phyloP scores from a whole-genome alignment of 2,113 vertebrate species.

The Ifrita kowaldi region DNA sequence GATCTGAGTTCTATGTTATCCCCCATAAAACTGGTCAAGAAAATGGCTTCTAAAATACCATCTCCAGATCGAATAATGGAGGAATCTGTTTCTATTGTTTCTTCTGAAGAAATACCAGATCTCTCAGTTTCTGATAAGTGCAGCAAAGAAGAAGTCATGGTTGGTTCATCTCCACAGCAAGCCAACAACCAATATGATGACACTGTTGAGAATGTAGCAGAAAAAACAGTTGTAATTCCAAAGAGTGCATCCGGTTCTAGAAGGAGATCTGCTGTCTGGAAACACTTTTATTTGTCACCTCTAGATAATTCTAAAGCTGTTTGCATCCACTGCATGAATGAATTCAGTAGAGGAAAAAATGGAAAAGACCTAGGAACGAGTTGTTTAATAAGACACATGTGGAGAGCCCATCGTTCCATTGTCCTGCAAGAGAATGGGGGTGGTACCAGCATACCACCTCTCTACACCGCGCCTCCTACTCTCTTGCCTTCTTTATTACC shows the following conservation, averaged over 20 bases:
- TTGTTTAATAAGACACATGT: constrained; percentile 96
- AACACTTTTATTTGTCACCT: constrained; percentile 95
- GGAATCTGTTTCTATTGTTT: constrained; percentile 68
- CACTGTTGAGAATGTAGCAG: constrained; percentile 70
- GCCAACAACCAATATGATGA: constrained; percentile 77
- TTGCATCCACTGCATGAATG: constrained; percentile 97
- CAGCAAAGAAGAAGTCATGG: constrained; percentile 69
- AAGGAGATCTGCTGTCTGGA: constrained; percentile 93
- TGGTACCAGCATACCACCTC: constrained; percentile 84
- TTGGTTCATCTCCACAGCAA: constrained; percentile 72
- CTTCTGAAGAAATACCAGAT: constrained; percentile 82
- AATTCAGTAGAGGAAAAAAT: constrained; percentile 95
- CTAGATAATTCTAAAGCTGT: constrained; percentile 94
- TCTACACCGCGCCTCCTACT: constrained; percentile 84
- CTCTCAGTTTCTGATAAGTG: constrained; percentile 76
- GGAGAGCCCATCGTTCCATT: constrained; percentile 93
- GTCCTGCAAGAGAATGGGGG: constrained; percentile 93
- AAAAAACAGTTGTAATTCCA: constrained; percentile 76
- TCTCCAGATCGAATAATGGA: constrained; percentile 78
- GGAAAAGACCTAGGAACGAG: constrained; percentile 95
- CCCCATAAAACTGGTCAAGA: constrained; percentile 80
- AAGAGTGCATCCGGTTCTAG: constrained; percentile 85
- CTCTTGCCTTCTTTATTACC: constrained; percentile 79
- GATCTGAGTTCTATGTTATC: constrained; percentile 73
- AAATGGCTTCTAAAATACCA: constrained; percentile 79